Evolutionary conservation across 2,797 vertebrate genomes (phyloP).

Genomic region (Cossypha heuglini): DNA sequence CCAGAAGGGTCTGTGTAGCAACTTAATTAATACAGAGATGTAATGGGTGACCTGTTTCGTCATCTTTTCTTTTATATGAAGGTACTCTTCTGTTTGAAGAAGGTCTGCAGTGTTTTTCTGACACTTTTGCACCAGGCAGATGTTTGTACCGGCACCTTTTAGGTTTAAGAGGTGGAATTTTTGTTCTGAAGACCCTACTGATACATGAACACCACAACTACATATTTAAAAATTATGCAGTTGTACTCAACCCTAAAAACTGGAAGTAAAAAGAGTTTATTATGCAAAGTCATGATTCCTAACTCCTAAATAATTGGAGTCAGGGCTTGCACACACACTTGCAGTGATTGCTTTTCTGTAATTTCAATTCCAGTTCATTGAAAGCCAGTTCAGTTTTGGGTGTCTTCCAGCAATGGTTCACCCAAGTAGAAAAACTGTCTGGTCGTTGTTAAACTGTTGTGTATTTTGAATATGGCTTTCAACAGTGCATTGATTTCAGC

Average conservation of each 20-base stretch:
- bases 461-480: neutral
- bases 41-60: neutral
- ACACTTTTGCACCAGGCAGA: neutral
- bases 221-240: neutral
- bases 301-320: neutral
- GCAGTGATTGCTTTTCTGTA: neutral
- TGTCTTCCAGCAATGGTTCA: neutral
- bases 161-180: neutral
- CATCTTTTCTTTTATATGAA: neutral
- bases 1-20: neutral
- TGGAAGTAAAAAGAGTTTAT: neutral
- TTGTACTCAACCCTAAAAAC: neutral
- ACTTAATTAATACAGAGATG: neutral
- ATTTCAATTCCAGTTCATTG: neutral
- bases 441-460: neutral
- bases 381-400: neutral
- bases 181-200: neutral
- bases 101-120: neutral
- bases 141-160: neutral
- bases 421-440: neutral
- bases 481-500: neutral
- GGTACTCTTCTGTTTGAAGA: neutral
- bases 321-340: neutral
- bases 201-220: neutral
- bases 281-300: neutral